Conservation (phyloP, 2,888 invertebrate species). For the Laothoe populi region DNA sequence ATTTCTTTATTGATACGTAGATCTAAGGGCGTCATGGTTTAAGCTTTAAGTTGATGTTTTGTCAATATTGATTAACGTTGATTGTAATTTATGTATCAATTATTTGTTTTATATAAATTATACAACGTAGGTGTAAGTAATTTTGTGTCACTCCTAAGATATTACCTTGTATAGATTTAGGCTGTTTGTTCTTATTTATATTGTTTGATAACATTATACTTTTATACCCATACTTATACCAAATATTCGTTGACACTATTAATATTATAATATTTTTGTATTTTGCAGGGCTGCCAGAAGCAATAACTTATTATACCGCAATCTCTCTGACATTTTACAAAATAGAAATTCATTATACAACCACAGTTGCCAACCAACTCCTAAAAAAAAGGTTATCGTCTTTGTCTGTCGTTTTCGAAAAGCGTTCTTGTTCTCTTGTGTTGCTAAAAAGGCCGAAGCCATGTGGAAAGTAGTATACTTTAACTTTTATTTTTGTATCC, state of each 20-base stretch:
- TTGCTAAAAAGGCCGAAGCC: too few species aligned
- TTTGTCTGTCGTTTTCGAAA: too few species aligned
- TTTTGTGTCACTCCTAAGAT: slow-evolving; percentile 33
- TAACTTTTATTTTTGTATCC: too few species aligned
- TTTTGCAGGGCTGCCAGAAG: too few species aligned
- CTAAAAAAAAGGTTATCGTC: too few species aligned
- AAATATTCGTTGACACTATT: slow-evolving; percentile 52
- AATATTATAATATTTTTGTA: slow-evolving; percentile 46
- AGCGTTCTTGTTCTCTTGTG: too few species aligned
- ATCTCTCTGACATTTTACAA: too few species aligned
- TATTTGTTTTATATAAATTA: slow-evolving; percentile 18
- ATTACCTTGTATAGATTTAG: slow-evolving; percentile 39
- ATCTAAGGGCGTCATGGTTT: not conserved
- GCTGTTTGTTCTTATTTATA: slow-evolving; percentile 31
- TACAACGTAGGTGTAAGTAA: slow-evolving; percentile 16
- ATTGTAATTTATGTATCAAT: slow-evolving; percentile 1
- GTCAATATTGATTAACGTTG: slow-evolving; percentile 7
- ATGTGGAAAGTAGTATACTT: too few species aligned
- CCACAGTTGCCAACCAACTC: too few species aligned
- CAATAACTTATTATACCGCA: too few species aligned
- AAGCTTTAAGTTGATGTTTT: slow-evolving; percentile 16
- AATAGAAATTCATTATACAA: too few species aligned
- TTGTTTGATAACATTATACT: slow-evolving; percentile 29
- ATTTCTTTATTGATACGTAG: not conserved
- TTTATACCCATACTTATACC: slow-evolving; percentile 45